Evolutionary conservation across 2,888 invertebrate species (phyloP).

Genomic region (Xestia xanthographa): DNA sequence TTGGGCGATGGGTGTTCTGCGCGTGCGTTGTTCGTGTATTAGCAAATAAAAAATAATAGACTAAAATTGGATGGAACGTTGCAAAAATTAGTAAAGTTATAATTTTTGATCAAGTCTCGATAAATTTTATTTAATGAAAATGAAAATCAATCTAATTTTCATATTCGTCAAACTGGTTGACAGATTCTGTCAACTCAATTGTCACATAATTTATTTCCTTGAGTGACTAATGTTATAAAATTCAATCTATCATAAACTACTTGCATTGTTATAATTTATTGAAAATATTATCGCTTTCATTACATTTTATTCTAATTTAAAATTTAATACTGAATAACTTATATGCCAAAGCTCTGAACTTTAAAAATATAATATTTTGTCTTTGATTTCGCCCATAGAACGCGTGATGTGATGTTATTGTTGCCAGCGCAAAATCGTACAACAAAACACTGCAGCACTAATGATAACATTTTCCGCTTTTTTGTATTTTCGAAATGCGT

Average conservation of each 20-base stretch:
- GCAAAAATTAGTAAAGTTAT: slow-evolving; percentile 69
- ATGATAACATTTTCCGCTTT: neutral
- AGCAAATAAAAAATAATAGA: slow-evolving; percentile 84
- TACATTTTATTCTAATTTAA: neutral
- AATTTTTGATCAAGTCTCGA: slow-evolving; percentile 70
- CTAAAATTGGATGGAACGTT: slow-evolving; percentile 74
- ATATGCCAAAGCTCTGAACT: slow-evolving; percentile 27
- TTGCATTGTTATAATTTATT: neutral
- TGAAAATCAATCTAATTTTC: slow-evolving; percentile 82
- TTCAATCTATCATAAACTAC: neutral
- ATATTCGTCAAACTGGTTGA: slow-evolving; percentile 84
- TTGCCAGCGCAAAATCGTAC: slow-evolving; percentile 42
- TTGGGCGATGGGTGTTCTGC: slow-evolving; percentile 90
- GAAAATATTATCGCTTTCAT: neutral
- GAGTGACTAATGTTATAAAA: slow-evolving; percentile 24
- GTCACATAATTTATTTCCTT: slow-evolving; percentile 59
- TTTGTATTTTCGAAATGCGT: slow-evolving; percentile 1
- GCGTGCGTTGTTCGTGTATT: slow-evolving; percentile 89
- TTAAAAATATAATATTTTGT: slow-evolving; percentile 38
- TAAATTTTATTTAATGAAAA: slow-evolving; percentile 73
- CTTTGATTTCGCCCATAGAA: slow-evolving; percentile 54
- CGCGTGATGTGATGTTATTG: slow-evolving; percentile 51
- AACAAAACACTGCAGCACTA: neutral
- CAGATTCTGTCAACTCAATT: slow-evolving; percentile 76
- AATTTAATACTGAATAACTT: neutral